Evolutionary conservation across 2,113 vertebrate genomes (phyloP), one percentile per base, ranked within the genome.

Genomic region (Gila orcuttii): DNA sequence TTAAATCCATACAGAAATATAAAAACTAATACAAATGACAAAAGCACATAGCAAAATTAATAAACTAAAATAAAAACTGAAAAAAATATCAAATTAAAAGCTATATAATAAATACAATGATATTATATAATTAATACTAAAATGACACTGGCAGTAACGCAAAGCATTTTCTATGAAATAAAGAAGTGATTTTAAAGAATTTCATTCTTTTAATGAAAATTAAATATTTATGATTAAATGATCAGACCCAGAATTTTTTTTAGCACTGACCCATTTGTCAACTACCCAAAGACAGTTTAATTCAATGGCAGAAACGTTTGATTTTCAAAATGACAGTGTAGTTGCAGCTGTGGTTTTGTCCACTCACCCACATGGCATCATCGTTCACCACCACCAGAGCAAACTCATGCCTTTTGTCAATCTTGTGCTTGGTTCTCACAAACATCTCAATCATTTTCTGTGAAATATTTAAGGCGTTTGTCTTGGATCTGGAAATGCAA

Each of bases 391-490:
- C 97, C 19, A 99, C 96, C 91, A 99, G 92, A 0, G 98, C 97
- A 10, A 99, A 99, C 89, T 99, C 98, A 0, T 99, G 97, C 33
- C 97, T 92, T 91, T 98, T 99, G 93, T 98, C 97, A 1, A 99
- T 98, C 92, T 97, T 98, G 93, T 99, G 97, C 86, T 99, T 99
- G 0, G 98, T 99, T 89, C 97, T 94, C 74, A 99, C 98, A 21
- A 99, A 99, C 97, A 99, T 99, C 93, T 99, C 98, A 0, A 99
- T 98, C 98, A 99, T 99, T 93, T 99, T 99, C 95, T 99, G 98
- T 64, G 96, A 98, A 78, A 97, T 95, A 50, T 99, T 99, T 50
- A 99, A 90, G 0, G 97, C 97, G 0, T 99, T 99, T 4, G 96
- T 97, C 92, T 97, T 97, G 50, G 97, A 96, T 73, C 98, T 98